Conservation (phyloP, 2,888 invertebrate species). For the Pycnomerus fuliginosus region DNA sequence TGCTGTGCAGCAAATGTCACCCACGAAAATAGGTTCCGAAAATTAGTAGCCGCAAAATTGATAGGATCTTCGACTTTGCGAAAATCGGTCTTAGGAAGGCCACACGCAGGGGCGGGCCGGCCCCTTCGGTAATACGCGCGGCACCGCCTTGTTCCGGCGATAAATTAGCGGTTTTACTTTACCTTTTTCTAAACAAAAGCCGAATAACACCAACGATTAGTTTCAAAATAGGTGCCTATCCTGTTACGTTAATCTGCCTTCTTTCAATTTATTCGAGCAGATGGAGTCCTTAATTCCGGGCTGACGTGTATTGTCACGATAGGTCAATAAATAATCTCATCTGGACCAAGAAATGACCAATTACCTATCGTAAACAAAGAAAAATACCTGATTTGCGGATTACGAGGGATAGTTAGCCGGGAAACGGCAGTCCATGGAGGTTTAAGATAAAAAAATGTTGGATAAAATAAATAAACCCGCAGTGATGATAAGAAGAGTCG, state of each 20-base stretch:
- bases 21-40: constrained; percentile 17
- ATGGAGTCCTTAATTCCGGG: too few relatives aligned
- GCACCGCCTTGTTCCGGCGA: constrained; percentile 46
- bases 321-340: too few relatives aligned
- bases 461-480: constrained; percentile 17
- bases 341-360: too few relatives aligned
- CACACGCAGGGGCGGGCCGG: constrained; percentile 16
- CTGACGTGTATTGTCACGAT: too few relatives aligned
- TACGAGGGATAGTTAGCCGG: too few relatives aligned
- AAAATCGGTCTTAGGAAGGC: constrained; percentile 8
- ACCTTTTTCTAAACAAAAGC: constrained; percentile 43
- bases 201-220: too few relatives aligned
- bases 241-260: too few relatives aligned
- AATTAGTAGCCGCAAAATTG: constrained; percentile 33
- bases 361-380: too few relatives aligned
- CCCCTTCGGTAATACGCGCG: constrained; percentile 18
- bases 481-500: constrained; percentile 28
- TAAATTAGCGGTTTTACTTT: constrained; percentile 48
- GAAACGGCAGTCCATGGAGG: constrained; percentile 5
- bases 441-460: constrained; percentile 19
- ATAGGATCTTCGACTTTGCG: constrained; percentile 8
- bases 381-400: too few relatives aligned
- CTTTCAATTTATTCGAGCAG: too few relatives aligned
- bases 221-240: too few relatives aligned
- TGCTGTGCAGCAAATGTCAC: constrained; percentile 16